Evolutionary conservation across 2,888 invertebrate species (phyloP), one percentile per base, ranked within the genome.

Genomic region (Drosophila nigricruria): DNA sequence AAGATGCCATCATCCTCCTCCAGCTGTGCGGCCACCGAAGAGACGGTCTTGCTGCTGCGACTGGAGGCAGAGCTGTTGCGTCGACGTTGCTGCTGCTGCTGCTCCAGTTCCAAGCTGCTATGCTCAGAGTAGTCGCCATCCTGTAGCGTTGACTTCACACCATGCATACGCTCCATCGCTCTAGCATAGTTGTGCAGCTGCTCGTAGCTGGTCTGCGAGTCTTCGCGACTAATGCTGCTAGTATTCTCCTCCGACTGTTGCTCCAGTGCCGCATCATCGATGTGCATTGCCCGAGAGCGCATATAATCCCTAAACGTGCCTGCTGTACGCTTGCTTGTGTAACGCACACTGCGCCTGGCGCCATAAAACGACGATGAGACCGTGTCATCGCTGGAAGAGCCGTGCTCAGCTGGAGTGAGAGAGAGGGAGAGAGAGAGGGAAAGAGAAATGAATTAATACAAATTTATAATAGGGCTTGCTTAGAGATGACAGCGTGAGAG

Each of bases 141-240:
- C 49, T 74, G 73, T 3, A 69, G 43, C 6, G 64, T 45, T 6
- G 73, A 64, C 89, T 94, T 94, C 42, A 94, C 94, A 62, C 94
- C 95, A 88, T 94, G 95, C 90, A 94, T 92, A 76, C 93, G 93
- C 83, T 94, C 95, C 89, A 94, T 94, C 92, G 93, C 94, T 18
- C 94, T 93, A 38, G 94, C 94, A 91, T 93, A 94, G 8, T 94
- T 93, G 60, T 91, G 90, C 30, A 89, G 75, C 69, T 92, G 91
- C 64, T 91, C 91, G 64, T 89, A 90, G 60, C 89, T 91, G 16
- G 81, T 88, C 34, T 91, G 90, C 20, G 91, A 91, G 18, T 92
- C 91, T 60, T 92, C 90, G 38, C 90, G 88, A 69, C 90, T 91
- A 3, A 91, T 84, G 54, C 90, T 91, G 75, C 91, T 93, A 25